A percentile compares a stretch with the other conserved stretches of the same genome.
These are phyloP conservation scores for Chirona hameri DNA, from an alignment of 2,888 invertebrate genomes.

Conservation along the genomic window DNA sequence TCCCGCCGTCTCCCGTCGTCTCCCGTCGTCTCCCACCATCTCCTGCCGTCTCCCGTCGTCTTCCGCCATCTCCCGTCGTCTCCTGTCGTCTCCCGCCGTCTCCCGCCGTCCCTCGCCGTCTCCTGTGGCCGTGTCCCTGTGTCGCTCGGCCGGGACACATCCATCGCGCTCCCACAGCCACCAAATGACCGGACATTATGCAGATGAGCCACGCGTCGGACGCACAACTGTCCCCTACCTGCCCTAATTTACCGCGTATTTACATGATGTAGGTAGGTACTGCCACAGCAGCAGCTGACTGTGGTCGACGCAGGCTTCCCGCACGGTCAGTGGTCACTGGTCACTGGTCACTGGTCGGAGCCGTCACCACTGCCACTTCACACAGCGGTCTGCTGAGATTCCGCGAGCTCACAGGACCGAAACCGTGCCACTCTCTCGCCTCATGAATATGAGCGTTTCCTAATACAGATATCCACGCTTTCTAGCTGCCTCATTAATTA, in stretches of 20 bases:
- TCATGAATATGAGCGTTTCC: background rate
- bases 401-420: background rate
- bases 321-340: background rate
- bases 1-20: too few species aligned
- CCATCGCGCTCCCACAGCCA: background rate
- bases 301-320: background rate
- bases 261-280: background rate
- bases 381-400: background rate
- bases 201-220: background rate
- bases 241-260: background rate
- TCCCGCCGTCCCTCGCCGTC: too few species aligned
- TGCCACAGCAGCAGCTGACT: background rate
- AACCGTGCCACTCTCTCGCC: background rate
- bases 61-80: too few species aligned
- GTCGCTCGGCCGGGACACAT: background rate
- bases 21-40: too few species aligned
- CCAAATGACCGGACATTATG: background rate
- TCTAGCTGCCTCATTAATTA: slow-evolving; percentile 5
- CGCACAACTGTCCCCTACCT: background rate
- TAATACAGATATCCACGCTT: background rate
- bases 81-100: too few species aligned
- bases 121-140: background rate
- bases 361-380: too few species aligned
- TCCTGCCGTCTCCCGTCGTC: too few species aligned
- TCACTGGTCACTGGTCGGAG: background rate